Base-by-base conservation (phyloP, 2,113 vertebrate species). In the Electrona antarctica region DNA sequence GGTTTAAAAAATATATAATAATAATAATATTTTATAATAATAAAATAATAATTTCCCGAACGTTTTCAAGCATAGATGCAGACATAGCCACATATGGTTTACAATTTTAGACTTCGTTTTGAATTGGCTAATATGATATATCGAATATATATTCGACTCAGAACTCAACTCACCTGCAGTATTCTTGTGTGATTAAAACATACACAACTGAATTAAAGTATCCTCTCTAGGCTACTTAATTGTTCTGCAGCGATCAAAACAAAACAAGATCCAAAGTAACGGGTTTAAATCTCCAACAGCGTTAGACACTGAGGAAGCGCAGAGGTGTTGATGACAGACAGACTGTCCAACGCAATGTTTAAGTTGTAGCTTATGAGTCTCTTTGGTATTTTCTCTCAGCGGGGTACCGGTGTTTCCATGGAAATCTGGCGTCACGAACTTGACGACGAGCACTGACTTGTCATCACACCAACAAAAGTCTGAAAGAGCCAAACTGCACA, bases 351-450 rank as follows among this genome's bases (percentile, higher is more conserved):
- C 54, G 61, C 52, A 29, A 89, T 87, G 90, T 85, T 88, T 86
- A 89, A 89, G 82, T 89, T 88, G 56, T 51, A 49, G 47, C 14
- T 50, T 49, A 60, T 62, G 84, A 83, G 2, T 21, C 82, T 82
- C 65, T 87, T 87, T 76, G 81, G 82, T 80, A 77, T 86, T 87
- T 76, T 83, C 83, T 80, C 78, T 86, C 85, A 85, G 86, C 87
- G 78, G 80, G 81, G 28, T 85, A 88, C 33, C 88, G 78, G 87
- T 63, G 93, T 92, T 92, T 90, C 92, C 92, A 93, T 93, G 93
- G 91, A 83, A 88, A 95, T 91, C 60, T 82, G 74, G 89, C 92
- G 92, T 94, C 93, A 94, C 90, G 76, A 82, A 72, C 86, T 70
- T 80, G 33, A 86, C 86, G 88, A 90, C 79, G 72, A 41, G 33